Conservation (phyloP, 1,140 invertebrate species). For the Aphelenchoides besseyi region DNA sequence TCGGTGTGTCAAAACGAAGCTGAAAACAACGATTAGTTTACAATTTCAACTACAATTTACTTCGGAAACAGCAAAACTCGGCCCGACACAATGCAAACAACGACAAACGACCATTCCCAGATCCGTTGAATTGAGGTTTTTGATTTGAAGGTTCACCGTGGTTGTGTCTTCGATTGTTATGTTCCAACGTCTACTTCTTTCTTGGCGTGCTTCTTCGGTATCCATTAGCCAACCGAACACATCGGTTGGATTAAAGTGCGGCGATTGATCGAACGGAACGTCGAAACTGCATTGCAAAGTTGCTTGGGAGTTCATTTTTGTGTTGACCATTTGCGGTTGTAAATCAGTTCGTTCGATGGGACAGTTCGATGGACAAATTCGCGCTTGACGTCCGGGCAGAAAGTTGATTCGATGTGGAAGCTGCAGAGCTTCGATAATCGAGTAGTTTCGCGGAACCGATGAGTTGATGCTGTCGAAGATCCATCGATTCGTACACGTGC, state of each 20-base stretch:
- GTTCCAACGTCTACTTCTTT: not conserved
- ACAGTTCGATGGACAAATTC: not conserved
- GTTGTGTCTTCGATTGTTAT: not conserved
- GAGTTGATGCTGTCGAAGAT: not conserved
- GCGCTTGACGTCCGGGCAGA: not conserved
- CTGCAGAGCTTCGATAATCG: not conserved
- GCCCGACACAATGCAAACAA: not conserved
- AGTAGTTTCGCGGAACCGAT: not conserved
- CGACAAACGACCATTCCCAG: slow-evolving; percentile 14
- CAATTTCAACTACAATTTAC: not conserved
- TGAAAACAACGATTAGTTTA: slow-evolving; percentile 20
- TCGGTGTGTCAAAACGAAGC: slow-evolving; percentile 21
- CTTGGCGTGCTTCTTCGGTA: not conserved
- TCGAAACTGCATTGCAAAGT: not conserved
- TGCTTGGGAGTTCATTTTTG: not conserved
- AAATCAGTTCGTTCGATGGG: not conserved
- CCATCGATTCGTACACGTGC: slow-evolving; percentile 5
- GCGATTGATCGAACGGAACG: not conserved
- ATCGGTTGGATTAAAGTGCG: not conserved
- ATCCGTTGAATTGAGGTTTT: not conserved
- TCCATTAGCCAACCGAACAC: slow-evolving; percentile 7
- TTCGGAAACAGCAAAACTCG: not conserved
- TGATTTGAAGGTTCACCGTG: not conserved
- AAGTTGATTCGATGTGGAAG: slow-evolving; percentile 2
- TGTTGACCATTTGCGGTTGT: not conserved